These are phyloP conservation scores for Epicampocera succincta DNA, from an alignment of 2,888 invertebrate genomes.

Conservation along the genomic window DNA sequence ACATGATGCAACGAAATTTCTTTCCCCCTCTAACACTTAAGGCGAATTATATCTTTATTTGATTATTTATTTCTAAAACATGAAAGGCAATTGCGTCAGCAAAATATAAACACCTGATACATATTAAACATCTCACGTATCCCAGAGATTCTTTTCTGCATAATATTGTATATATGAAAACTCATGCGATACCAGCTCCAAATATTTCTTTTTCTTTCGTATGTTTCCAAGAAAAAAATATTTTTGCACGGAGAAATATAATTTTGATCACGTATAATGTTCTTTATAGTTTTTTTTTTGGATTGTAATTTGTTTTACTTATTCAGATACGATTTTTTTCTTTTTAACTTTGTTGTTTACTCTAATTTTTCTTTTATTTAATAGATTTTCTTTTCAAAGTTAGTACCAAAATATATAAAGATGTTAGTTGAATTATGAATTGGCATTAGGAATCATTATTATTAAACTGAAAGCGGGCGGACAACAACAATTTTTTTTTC, in stretches of 20 bases:
- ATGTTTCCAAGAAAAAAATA: neutral
- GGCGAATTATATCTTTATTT: too few relatives aligned
- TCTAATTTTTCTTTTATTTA: too few relatives aligned
- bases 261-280: conserved; percentile 40
- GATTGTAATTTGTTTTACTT: too few relatives aligned
- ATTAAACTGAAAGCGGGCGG: too few relatives aligned
- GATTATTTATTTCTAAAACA: too few relatives aligned
- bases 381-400: too few relatives aligned
- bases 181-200: conserved; percentile 8
- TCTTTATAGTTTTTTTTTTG: conserved; percentile 6
- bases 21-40: too few relatives aligned
- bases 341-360: neutral
- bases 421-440: too few relatives aligned
- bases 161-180: conserved; percentile 1
- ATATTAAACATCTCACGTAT: conserved; percentile 29
- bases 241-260: neutral
- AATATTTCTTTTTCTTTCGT: neutral
- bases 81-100: neutral
- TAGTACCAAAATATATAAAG: too few relatives aligned
- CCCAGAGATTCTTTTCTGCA: neutral
- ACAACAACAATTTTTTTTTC: too few relatives aligned
- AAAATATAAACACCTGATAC: neutral
- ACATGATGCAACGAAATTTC: too few relatives aligned
- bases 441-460: too few relatives aligned
- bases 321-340: neutral